Evolutionary conservation across 2,797 vertebrate species (phyloP), one percentile per base, ranked within the genome.

Genomic region (Sebastes ruberrimus): DNA sequence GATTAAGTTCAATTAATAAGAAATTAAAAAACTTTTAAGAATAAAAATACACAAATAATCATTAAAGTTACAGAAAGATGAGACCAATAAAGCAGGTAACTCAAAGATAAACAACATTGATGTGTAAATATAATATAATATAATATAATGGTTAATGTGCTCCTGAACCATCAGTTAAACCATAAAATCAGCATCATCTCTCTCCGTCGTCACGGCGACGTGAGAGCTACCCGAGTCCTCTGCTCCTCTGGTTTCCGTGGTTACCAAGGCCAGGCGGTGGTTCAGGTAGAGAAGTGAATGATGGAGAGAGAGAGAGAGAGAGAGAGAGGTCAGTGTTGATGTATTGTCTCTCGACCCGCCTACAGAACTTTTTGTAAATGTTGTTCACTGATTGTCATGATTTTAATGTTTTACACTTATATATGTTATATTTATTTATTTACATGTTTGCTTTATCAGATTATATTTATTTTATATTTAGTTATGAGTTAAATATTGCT

Each of bases 181-280:
- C 25, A 72, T 8, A 16, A 52, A 10, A 32, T 9, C 71, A 7
- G 60, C 67, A 5, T 71, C 64, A 4, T 71, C 46, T 59, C 22
- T 64, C 27, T 28, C 27, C 1, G 61, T 81, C 23, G n/a, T 49
- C 78, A 46, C 16, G 42, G 42, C 42, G 16, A 46, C 42, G 42
- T 10, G 14, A 52, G 8, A 20, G 20, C 18, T 52, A 9, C 49
- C 46, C 30, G 52, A 52, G 30, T 79, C 53, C 70, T 76, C 68
- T 61, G 6, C 75, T 77, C 55, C 6, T 33, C 81, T 67, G 78
- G 87, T 92, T 89, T 66, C 91, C 80, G 72, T 55, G 89, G 93
- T 81, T 71, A 92, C 92, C 76, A 84, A 91, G 89, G 92, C 82
- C 92, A 85, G 81, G 77, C 14, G 53, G 27, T 14, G 46, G n/a